phyloP scores from a whole-genome alignment of 2,113 vertebrate species.

The Sciurus niger region DNA sequence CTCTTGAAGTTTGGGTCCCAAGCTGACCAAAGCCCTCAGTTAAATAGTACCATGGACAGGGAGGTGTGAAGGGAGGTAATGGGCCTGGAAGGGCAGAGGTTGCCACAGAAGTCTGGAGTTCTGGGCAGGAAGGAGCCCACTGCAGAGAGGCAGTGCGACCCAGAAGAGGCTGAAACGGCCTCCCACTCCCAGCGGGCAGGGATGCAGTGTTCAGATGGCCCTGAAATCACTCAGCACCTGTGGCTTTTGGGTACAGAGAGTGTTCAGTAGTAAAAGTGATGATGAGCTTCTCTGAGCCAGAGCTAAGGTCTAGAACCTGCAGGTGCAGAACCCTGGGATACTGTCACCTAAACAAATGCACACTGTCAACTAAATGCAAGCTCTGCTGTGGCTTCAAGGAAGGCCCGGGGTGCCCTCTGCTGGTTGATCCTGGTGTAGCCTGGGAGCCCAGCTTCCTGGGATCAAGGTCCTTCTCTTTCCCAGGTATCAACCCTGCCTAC shows the following conservation, averaged over 20 bases:
- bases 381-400: background rate
- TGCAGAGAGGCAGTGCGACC: background rate
- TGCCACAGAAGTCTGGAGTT: background rate
- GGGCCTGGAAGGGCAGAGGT: background rate
- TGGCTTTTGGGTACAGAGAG: background rate
- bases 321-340: background rate
- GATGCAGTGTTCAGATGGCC: background rate
- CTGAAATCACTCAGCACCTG: background rate
- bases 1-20: background rate
- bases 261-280: background rate
- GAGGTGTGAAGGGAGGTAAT: background rate
- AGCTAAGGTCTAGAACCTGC: background rate
- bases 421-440: conserved; percentile 13
- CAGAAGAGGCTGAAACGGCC: background rate
- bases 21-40: background rate
- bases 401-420: conserved; percentile 68
- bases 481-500: conserved; percentile 91
- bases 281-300: background rate
- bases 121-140: background rate
- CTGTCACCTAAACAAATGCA: background rate
- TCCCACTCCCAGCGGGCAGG: background rate
- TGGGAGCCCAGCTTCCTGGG: background rate
- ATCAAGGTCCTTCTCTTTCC: background rate
- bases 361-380: too few relatives aligned
- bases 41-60: background rate